Evolutionary conservation across 1,140 invertebrate genomes (phyloP), one percentile per base, ranked within the genome.

Genomic region (Drosophila dunni): DNA sequence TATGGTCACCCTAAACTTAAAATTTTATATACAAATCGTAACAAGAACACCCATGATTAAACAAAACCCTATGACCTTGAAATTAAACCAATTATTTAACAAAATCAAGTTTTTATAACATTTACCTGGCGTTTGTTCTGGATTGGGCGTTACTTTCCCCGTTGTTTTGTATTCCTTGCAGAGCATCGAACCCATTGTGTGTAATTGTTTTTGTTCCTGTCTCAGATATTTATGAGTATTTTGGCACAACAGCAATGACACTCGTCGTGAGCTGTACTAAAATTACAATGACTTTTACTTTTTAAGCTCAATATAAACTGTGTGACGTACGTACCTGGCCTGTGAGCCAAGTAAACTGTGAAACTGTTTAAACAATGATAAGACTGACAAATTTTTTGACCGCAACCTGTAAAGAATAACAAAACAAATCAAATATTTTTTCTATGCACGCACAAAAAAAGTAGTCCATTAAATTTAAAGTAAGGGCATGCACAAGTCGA

Each of bases 131-230:
- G 63, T 66, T 13, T 86, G 81, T 15, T 89, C 84, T 10, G 76
- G 77, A 46, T 84, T 81, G 42, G 84, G 84, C 7, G 83, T 79
- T 24, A 71, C 34, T 48, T 84, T 89, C 13, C 81, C 81, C 13
- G 81, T 89, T 1, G 85, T 89, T 44, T 85, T 90, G 66, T 89
- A 89, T 67, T 89, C 85, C 81, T 89, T 89, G 66, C 85, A 89
- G 36, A 86, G 84, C 38, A 79, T 63, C 17, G 85, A 90, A 24
- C 85, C 85, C 85, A 89, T 89, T 68, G 57, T 86, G 68, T 67
- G 20, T 36, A 76, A 54, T 29, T 45, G 57, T 48, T 40, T 58
- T 29, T 45, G 57, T 48, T 40, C 51, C 3, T 56, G n/a, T 57
- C 13, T 20, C 61, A 42, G 60, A 20, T 66, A 54, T 72, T 63